Conservation (phyloP, 1,140 invertebrate species). For the Hyles vespertilio region DNA sequence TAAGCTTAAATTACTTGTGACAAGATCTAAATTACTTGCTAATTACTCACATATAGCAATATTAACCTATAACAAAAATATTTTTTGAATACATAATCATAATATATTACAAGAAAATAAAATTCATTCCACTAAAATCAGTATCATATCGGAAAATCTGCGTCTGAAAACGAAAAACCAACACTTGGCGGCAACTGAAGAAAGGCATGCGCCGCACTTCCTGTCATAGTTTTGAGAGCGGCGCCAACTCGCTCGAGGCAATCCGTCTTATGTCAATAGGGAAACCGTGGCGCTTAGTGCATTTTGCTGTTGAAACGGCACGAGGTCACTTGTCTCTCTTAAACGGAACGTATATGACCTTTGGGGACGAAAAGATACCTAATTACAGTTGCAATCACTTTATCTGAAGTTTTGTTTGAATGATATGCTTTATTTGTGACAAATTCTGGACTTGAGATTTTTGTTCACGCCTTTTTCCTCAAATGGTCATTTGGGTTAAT, state of each 20-base stretch:
- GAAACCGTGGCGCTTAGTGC: conserved; percentile 32
- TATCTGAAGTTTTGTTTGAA: conserved; percentile 39
- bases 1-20: too few relatives aligned
- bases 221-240: conserved; percentile 63
- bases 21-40: too few relatives aligned
- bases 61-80: too few relatives aligned
- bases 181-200: conserved; percentile 45
- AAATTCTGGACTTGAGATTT: too few relatives aligned
- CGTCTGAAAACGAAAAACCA: conserved; percentile 10
- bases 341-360: conserved; percentile 56
- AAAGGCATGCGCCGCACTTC: conserved; percentile 61
- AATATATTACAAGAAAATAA: neutral
- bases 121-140: neutral
- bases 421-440: neutral
- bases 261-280: conserved; percentile 40
- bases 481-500: too few relatives aligned
- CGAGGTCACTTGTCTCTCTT: conserved; percentile 48
- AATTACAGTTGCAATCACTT: conserved; percentile 47
- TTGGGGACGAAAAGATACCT: conserved; percentile 50
- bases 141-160: neutral
- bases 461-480: too few relatives aligned
- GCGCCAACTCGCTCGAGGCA: conserved; percentile 25
- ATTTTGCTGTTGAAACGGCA: conserved; percentile 25
- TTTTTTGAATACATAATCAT: neutral
- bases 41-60: too few relatives aligned